Percentiles rank a stretch among this genome's conserved stretches.
phyloP scores from a whole-genome alignment of 2,888 invertebrate genomes.

The Heliconius ethilla region DNA sequence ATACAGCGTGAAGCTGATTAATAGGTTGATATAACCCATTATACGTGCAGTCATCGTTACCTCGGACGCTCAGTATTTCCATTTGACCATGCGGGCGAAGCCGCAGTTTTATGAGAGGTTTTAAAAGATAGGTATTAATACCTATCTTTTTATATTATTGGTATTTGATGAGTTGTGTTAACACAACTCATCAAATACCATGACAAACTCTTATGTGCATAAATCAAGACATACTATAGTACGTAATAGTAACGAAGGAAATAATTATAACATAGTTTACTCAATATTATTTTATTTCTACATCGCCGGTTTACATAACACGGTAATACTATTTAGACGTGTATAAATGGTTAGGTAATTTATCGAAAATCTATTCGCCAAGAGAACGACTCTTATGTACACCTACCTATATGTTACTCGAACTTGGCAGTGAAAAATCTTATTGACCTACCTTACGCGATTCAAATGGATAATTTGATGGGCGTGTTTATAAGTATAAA shows the following conservation, averaged over 20 bases:
- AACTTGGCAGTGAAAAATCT: constrained; percentile 56
- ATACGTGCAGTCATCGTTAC: no score
- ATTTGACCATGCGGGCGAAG: neutral
- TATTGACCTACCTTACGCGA: constrained; percentile 65
- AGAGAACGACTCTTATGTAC: constrained; percentile 1
- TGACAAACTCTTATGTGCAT: neutral
- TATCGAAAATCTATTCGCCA: constrained; percentile 16
- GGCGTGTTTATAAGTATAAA: constrained; percentile 30
- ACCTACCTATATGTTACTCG: neutral
- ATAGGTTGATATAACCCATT: no score
- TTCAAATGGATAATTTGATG: constrained; percentile 37
- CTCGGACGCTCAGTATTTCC: no score
- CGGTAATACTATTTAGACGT: constrained; percentile 21
- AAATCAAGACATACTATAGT: neutral
- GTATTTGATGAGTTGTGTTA: no score
- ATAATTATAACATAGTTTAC: constrained; percentile 1
- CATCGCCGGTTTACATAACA: neutral
- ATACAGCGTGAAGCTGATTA: no score
- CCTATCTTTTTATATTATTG: no score
- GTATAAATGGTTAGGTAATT: constrained; percentile 33
- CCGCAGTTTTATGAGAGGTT: neutral
- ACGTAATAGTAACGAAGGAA: no score
- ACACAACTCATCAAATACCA: neutral
- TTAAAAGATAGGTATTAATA: neutral
- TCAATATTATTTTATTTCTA: neutral